Base-by-base conservation (phyloP, 2,797 vertebrate genomes). In the Selene dorsalis region DNA sequence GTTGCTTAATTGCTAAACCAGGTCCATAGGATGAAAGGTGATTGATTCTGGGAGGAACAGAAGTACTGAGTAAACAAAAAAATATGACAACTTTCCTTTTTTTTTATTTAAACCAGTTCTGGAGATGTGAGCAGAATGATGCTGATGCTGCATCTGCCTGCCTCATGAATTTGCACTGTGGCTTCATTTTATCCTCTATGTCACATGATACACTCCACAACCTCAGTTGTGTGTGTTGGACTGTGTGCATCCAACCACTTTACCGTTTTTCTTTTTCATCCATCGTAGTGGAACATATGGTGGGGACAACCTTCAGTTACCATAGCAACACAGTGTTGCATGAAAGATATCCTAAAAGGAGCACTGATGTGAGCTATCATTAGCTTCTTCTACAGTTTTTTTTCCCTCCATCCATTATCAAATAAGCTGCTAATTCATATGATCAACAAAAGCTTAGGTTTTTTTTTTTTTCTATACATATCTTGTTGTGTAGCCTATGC, bases 221-320 rank as follows among this genome's bases (percentile, higher is more conserved):
- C 71, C 41, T 75, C 63, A 13, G 41, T 43, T 66, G 45, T 69
- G 47, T 77, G 52, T 59, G 58, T 67, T 68, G 56, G 69, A 47
- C 74, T 75, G 77, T 80, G 56, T 75, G 30, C 73, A 55, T 80
- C 65, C 73, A 76, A 67, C 55, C 72, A 55, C 26, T 5, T 13
- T 43, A 4, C 50, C 50, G 35, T 67, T 30, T 63, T 65, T 22
- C 4, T 64, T 69, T 22, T 59, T 52, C 71, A 61, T 81, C 66
- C 69, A 60, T 77, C 66, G 38, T 77, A 61, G 73, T 84, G 88
- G 89, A 92, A 84, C 93, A 94, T 93, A 93, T 93, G 92, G 89
- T 67, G 72, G 64, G 73, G 80, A 65, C 82, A 77, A 70, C 61
- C 83, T 83, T 68, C 59, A 56, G 90, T 94, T 88, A 69, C 93